These are phyloP conservation scores for Chromoteleia sp. DNA, from an alignment of 2,888 invertebrate genomes.

Conservation along the genomic window DNA sequence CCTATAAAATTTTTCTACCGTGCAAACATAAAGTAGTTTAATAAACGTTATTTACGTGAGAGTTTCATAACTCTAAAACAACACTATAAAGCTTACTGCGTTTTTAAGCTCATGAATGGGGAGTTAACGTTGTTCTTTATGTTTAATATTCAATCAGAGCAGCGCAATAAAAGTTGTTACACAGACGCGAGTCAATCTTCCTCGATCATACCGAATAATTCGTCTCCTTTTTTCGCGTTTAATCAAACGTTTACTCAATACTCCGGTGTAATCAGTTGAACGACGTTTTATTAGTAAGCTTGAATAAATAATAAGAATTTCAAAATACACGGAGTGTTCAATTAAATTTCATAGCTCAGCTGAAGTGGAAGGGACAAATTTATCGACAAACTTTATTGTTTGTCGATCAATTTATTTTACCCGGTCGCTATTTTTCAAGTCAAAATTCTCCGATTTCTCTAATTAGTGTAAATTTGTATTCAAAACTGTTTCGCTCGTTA, in stretches of 20 bases:
- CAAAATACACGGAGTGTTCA: background rate
- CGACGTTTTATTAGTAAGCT: constrained; percentile 3
- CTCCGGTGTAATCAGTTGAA: background rate
- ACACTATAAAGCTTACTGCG: constrained; percentile 50
- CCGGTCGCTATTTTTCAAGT: too few species aligned
- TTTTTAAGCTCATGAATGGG: constrained; percentile 47
- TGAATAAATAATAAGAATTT: background rate
- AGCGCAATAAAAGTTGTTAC: constrained; percentile 28
- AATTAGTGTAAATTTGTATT: background rate
- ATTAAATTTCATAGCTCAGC: background rate
- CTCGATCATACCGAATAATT: constrained; percentile 1
- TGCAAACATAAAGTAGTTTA: constrained; percentile 70
- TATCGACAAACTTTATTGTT: background rate
- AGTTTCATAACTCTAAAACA: constrained; percentile 66
- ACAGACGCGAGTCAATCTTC: constrained; percentile 6
- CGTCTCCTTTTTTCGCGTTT: constrained; percentile 1
- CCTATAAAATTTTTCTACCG: constrained; percentile 67
- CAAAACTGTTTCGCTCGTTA: background rate
- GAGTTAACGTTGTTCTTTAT: constrained; percentile 35
- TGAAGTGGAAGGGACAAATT: background rate
- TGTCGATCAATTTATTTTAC: background rate
- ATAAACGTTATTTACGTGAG: constrained; percentile 69
- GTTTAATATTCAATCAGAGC: constrained; percentile 51
- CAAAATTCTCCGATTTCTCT: too few species aligned
- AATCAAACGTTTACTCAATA: constrained; percentile 13